Conservation (phyloP, 2,888 invertebrate genomes). For the Netelia inedita region DNA sequence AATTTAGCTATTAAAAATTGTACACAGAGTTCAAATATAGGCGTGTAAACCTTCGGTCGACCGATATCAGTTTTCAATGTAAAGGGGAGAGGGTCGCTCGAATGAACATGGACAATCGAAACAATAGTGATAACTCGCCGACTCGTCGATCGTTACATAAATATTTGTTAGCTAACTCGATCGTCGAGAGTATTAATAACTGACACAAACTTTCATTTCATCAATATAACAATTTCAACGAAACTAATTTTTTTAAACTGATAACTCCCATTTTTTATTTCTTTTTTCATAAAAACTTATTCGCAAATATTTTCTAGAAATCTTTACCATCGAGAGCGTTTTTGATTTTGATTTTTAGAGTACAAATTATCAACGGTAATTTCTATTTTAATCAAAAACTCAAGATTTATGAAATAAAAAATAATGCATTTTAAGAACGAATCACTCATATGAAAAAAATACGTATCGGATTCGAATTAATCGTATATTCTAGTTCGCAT, state of each 20-base stretch:
- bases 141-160: background rate
- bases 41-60: constrained; percentile 67
- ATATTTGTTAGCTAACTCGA: too few species aligned
- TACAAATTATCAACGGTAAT: too few species aligned
- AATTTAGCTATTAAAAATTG: background rate
- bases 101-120: constrained; percentile 47
- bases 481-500: background rate
- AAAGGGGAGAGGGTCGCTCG: constrained; percentile 69
- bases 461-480: background rate
- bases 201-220: too few species aligned
- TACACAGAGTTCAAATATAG: constrained; percentile 71
- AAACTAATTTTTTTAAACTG: too few species aligned
- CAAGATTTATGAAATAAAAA: background rate
- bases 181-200: too few species aligned
- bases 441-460: background rate
- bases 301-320: too few species aligned
- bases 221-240: too few species aligned
- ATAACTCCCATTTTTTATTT: too few species aligned
- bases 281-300: too few species aligned
- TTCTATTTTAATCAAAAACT: background rate
- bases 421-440: background rate
- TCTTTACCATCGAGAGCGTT: too few species aligned
- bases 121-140: constrained; percentile 69
- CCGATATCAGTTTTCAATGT: constrained; percentile 68
- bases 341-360: background rate